Evolutionary conservation across 2,113 vertebrate species (phyloP).

Genomic region (Vicugna pacos): DNA sequence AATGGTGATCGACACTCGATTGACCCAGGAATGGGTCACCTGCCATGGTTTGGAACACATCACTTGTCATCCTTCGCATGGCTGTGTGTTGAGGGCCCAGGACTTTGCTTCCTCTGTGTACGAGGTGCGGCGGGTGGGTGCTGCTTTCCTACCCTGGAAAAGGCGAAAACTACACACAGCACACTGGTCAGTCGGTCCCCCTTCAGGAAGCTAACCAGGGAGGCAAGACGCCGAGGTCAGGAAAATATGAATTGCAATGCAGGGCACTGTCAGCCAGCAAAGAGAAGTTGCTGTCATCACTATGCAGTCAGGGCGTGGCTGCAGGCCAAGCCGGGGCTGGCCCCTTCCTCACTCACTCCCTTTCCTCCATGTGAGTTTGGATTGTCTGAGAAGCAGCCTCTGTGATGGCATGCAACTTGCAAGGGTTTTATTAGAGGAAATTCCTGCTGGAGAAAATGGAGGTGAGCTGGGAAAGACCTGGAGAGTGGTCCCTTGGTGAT

Average conservation of each 20-base stretch:
- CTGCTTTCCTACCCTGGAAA: background rate
- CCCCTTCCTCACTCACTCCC: background rate
- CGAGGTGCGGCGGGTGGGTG: no score
- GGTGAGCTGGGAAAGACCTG: background rate
- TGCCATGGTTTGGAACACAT: background rate
- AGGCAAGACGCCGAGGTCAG: background rate
- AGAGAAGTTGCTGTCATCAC: rapidly evolving
- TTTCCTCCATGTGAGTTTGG: background rate
- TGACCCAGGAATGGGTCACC: background rate
- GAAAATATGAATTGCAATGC: background rate
- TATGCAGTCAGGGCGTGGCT: background rate
- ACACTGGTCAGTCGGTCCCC: background rate
- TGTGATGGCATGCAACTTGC: background rate
- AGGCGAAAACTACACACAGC: background rate
- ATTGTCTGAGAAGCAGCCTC: background rate
- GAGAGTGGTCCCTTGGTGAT: background rate
- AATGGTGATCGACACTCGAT: background rate
- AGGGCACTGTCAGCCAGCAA: no score
- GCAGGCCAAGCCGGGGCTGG: background rate
- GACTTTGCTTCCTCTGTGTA: background rate
- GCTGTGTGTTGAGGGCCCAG: background rate
- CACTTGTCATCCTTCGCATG: background rate
- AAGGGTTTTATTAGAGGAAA: background rate
- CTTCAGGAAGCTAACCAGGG: background rate
- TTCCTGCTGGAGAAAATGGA: background rate